phyloP scores from a whole-genome alignment of 2,113 vertebrate species.

The Chaetorhynchus papuensis region DNA sequence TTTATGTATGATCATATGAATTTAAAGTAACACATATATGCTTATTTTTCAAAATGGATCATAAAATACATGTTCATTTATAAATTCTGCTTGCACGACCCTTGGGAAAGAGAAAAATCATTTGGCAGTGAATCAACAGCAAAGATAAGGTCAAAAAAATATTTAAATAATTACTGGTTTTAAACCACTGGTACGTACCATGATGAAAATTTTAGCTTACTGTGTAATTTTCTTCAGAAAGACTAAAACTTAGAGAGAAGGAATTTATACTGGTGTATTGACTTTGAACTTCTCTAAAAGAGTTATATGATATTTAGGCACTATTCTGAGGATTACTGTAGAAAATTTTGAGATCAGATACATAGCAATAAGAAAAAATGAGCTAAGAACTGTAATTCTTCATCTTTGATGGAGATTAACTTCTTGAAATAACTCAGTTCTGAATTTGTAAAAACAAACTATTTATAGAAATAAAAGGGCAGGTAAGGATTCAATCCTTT shows the following conservation, averaged over 20 bases:
- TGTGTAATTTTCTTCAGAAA: background rate
- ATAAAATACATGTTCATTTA: background rate
- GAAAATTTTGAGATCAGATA: background rate
- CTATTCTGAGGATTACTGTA: background rate
- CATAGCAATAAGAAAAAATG: background rate
- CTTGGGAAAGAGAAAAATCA: background rate
- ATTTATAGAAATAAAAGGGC: background rate
- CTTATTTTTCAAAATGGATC: background rate
- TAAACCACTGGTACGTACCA: background rate
- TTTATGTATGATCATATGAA: background rate
- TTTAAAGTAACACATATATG: background rate
- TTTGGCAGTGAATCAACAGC: background rate
- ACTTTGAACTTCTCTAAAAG: background rate
- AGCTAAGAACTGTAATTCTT: background rate
- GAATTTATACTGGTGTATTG: background rate
- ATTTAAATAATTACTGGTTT: background rate
- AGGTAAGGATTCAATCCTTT: background rate
- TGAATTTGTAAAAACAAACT: background rate
- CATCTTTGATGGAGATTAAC: background rate
- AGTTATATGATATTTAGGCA: background rate
- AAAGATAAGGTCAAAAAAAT: background rate
- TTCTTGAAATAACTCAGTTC: background rate
- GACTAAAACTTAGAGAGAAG: background rate
- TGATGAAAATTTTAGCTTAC: background rate
- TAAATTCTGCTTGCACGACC: background rate